A percentile compares a stretch with the other conserved stretches of the same genome.
Conservation (phyloP, 2,113 vertebrate species). For the Rhynchomys soricoides region DNA sequence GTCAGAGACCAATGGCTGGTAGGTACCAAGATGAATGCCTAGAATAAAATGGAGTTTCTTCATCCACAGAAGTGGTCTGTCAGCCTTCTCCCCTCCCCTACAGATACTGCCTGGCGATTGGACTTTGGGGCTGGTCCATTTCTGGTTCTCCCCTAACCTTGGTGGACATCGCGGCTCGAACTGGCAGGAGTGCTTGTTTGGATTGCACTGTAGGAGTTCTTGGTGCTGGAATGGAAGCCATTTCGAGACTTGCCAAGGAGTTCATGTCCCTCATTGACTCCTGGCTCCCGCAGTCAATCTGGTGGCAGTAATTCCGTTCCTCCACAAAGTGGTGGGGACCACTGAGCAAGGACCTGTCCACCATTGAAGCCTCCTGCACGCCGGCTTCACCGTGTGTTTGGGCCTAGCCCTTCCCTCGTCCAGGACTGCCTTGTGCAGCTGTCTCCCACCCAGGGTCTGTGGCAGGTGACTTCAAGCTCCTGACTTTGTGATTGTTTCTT, state of each 20-base stretch:
- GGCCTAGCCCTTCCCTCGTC: background rate
- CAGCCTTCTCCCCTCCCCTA: background rate
- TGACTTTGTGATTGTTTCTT: background rate
- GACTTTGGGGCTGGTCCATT: background rate
- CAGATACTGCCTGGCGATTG: background rate
- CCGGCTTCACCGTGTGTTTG: background rate
- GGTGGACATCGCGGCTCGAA: background rate
- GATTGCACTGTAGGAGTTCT: background rate
- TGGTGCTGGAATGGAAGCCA: background rate
- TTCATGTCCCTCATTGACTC: background rate
- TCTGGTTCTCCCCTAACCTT: background rate
- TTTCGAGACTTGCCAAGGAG: background rate
- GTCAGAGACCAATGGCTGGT: background rate
- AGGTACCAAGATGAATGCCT: background rate
- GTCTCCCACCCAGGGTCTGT: background rate
- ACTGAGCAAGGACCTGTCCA: background rate
- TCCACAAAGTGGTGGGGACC: background rate
- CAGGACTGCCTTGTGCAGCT: background rate
- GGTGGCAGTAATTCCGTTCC: background rate
- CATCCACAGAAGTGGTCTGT: background rate
- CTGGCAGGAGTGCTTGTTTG: background rate
- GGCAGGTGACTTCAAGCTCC: background rate
- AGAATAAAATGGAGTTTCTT: background rate
- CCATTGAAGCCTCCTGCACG: background rate
- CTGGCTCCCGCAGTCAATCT: background rate